A percentile compares a stretch with the other conserved stretches of the same genome.
These are phyloP conservation scores for Trachemys scripta DNA, from an alignment of 2,113 vertebrate genomes.

Conservation along the genomic window DNA sequence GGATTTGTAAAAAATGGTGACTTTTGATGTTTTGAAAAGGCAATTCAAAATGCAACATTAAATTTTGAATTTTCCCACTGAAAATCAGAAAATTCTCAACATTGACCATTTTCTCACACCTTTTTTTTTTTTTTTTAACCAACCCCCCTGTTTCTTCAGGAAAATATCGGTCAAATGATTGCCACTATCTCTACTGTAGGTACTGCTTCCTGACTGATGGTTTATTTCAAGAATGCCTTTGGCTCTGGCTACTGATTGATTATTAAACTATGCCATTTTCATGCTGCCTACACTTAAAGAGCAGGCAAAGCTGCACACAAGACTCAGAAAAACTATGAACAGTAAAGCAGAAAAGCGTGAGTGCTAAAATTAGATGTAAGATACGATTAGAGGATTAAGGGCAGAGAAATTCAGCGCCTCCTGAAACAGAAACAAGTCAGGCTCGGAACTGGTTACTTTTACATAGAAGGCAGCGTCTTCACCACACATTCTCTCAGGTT, in stretches of 20 bases:
- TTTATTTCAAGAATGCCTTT: not conserved
- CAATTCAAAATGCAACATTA: not conserved
- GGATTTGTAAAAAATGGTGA: not conserved
- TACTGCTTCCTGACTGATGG: not conserved
- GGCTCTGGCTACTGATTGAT: not conserved
- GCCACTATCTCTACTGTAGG: not conserved
- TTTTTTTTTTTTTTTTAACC: not conserved
- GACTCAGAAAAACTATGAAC: not conserved
- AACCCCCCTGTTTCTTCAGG: not conserved
- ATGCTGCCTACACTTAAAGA: not conserved
- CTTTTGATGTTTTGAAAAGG: not conserved
- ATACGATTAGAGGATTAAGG: constrained; percentile 29
- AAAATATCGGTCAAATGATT: not conserved
- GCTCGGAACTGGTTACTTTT: constrained; percentile 46
- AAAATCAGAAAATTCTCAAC: not conserved
- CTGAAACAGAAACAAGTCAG: constrained; percentile 6
- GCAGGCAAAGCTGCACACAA: not conserved
- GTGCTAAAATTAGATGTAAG: constrained; percentile 35
- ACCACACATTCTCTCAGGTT: constrained; percentile 8
- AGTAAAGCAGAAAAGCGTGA: not conserved
- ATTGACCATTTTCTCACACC: not conserved
- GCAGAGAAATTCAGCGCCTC: not conserved
- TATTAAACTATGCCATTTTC: not conserved
- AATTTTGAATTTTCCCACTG: not conserved
- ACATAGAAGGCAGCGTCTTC: constrained; percentile 14